These are phyloP conservation scores for Puntigrus tetrazona DNA, from an alignment of 2,113 vertebrate genomes.

Conservation along the genomic window DNA sequence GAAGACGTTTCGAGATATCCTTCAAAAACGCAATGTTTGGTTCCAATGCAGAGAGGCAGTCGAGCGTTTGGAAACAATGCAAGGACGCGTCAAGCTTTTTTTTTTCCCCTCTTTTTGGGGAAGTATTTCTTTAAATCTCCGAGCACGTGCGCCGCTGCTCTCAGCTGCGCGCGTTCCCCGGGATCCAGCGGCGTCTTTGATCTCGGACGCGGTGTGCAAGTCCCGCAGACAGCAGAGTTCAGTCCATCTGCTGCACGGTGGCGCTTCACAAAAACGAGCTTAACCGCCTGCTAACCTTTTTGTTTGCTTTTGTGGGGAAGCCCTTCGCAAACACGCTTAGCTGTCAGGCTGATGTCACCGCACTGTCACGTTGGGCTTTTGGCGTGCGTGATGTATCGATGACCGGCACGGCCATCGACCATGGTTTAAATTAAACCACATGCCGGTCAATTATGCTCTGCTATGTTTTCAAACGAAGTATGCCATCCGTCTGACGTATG, in stretches of 20 bases:
- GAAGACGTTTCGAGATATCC: not conserved
- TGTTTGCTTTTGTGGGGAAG: slow-evolving; percentile 51
- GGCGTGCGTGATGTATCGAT: not conserved
- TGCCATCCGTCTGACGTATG: not conserved
- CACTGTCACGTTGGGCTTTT: slow-evolving; percentile 48
- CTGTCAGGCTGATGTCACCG: slow-evolving; percentile 56
- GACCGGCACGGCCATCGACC: no score
- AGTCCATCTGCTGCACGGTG: slow-evolving; percentile 24
- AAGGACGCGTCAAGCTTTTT: not conserved
- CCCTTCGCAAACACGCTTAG: not conserved
- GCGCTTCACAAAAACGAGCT: slow-evolving; percentile 45
- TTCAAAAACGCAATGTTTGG: not conserved
- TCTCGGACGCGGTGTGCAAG: slow-evolving; percentile 23
- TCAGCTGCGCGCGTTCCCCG: not conserved
- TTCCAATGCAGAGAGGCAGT: not conserved
- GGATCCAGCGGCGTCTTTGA: slow-evolving; percentile 42
- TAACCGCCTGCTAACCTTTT: slow-evolving; percentile 51
- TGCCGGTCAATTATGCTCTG: not conserved
- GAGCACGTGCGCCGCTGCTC: not conserved
- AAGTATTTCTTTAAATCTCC: not conserved
- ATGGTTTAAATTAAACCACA: not conserved
- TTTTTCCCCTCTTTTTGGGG: not conserved
- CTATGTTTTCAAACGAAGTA: not conserved
- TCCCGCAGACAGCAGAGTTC: slow-evolving; percentile 29
- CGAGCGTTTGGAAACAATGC: not conserved